These are phyloP conservation scores for Cryptophagus acutangulus DNA, from an alignment of 2,888 invertebrate species.

Conservation along the genomic window DNA sequence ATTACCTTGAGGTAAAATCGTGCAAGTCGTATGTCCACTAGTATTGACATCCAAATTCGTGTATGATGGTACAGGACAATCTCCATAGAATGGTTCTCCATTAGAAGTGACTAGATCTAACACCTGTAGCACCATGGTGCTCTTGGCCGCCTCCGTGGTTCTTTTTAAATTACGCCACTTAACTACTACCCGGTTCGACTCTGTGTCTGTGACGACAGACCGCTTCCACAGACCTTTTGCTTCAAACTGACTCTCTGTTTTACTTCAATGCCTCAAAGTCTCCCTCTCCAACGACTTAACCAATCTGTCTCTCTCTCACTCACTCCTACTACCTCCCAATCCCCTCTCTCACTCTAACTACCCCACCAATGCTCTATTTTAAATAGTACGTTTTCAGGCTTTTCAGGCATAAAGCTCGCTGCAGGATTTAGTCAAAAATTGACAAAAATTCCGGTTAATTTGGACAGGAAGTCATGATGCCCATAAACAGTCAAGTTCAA, in stretches of 20 bases:
- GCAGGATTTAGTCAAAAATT: too few species aligned
- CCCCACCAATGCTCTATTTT: slow-evolving; percentile 6
- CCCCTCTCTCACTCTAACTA: background rate
- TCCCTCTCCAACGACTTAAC: slow-evolving; percentile 9
- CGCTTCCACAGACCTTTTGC: slow-evolving; percentile 17
- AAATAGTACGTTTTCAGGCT: too few species aligned
- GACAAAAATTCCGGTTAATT: too few species aligned
- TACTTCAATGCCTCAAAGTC: too few species aligned
- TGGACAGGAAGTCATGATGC: too few species aligned
- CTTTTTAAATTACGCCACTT: slow-evolving; percentile 16
- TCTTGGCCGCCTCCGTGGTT: slow-evolving; percentile 51
- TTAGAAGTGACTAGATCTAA: slow-evolving; percentile 56
- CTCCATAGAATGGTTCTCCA: slow-evolving; percentile 69
- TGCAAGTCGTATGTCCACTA: slow-evolving; percentile 46
- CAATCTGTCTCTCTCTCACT: background rate
- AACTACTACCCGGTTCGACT: slow-evolving; percentile 33
- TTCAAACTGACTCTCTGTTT: slow-evolving; percentile 18
- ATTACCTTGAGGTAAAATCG: slow-evolving; percentile 46
- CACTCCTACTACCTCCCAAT: background rate
- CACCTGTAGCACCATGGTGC: slow-evolving; percentile 73
- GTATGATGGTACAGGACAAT: slow-evolving; percentile 51
- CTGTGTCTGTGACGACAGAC: slow-evolving; percentile 13
- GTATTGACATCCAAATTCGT: slow-evolving; percentile 48
- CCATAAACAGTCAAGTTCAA: too few species aligned
- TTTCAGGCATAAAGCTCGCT: too few species aligned